Base-by-base conservation (phyloP, 2,888 invertebrate species). In the Athalia circularis region DNA sequence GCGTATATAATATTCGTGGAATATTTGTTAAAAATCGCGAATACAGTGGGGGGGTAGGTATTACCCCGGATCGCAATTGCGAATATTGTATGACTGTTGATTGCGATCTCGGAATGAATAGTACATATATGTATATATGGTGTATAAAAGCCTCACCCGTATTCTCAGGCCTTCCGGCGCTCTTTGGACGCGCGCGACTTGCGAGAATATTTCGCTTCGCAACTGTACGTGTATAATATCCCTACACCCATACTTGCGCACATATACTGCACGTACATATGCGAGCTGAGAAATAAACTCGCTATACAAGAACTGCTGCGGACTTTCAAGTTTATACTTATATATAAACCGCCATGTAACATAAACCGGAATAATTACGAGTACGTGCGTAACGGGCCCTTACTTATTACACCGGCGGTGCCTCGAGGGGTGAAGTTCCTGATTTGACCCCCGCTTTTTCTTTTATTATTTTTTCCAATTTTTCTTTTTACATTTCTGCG, bases 351-450 rank as follows among this genome's bases (percentile, higher is more conserved):
- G 29, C 29, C 29, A 29, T 29, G 29, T 29, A 47, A 67, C 72
- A 59, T 59, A 72, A 72, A 72, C 57, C 72, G 72, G 72, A 72
- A 72, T 72, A 72, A 72, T 72, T 72, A 72, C 72, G 72, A 57
- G 72, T 72, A 72, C 72, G 72, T 72, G 72, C 72, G 72, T 72
- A 72, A 72, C 72, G 72, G 72, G 72, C 59, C 70, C 70, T 72
- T 72, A 45, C 45, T 47, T 59, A 50, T 8, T 29, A 50, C 68
- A 45, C 11, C 62, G 6, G 61, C 61, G 29, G 13, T 13, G 72
- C 57, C 72, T 72, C 57, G 45, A 57, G 72, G 72, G 29, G 72
- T 59, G 72, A 72, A 57, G 72, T 43, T 72, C 59, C 52, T 15
- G 52, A 72, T 72, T 57, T 45, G 4, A 13, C n/a, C 52, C 45